These are phyloP conservation scores for Labrus mixtus DNA, from an alignment of 2,113 vertebrate genomes.

Conservation along the genomic window DNA sequence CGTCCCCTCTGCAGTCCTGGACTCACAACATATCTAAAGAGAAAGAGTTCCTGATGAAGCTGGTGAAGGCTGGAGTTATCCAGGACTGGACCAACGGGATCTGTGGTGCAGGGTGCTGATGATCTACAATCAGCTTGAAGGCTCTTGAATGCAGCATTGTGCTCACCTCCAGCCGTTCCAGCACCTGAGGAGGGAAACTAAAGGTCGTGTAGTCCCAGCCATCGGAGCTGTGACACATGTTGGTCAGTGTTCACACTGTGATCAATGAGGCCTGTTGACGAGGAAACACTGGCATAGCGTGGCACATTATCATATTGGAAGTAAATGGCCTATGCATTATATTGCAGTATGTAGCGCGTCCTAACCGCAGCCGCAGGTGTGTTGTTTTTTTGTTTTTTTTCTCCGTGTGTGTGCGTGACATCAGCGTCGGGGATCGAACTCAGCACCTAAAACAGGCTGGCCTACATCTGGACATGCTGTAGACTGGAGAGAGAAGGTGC, in stretches of 20 bases:
- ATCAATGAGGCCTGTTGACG: not conserved
- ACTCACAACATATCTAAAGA: constrained; percentile 95
- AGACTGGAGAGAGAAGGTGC: not conserved
- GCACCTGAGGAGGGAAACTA: constrained; percentile 7
- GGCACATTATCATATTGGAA: constrained; percentile 13
- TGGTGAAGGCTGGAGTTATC: constrained; percentile 91
- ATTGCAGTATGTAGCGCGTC: constrained; percentile 26
- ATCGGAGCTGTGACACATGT: not conserved
- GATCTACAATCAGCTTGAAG: not conserved
- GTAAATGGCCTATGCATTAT: constrained; percentile 2
- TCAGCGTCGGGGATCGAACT: constrained; percentile 2
- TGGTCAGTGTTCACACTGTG: not conserved
- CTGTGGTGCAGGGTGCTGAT: constrained; percentile 69
- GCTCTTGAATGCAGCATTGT: not conserved
- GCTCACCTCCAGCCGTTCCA: constrained; percentile 1
- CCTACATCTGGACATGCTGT: not conserved
- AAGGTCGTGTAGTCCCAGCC: not conserved
- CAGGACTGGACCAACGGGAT: constrained; percentile 91
- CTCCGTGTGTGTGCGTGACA: not conserved
- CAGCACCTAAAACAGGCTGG: constrained; percentile 7
- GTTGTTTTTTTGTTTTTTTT: constrained; percentile 9
- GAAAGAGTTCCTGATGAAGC: constrained; percentile 92
- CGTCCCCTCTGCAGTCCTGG: constrained; percentile 87
- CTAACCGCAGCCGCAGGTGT: constrained; percentile 3
- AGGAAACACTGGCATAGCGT: constrained; percentile 10